Conservation (phyloP, 2,113 vertebrate genomes). For the Sebastes fasciatus region DNA sequence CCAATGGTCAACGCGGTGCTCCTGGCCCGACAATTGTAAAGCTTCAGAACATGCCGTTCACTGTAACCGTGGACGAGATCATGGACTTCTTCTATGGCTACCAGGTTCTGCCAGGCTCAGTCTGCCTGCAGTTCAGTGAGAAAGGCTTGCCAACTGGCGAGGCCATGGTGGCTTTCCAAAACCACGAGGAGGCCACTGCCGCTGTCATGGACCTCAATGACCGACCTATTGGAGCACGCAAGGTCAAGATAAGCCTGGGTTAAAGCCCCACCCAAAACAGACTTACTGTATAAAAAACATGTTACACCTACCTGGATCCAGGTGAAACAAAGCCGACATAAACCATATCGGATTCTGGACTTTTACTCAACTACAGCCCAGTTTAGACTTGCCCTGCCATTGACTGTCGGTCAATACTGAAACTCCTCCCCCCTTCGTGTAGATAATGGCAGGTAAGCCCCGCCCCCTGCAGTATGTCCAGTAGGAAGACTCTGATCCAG, state of each 20-base stretch:
- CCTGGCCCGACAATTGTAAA: constrained; percentile 92
- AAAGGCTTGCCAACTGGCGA: constrained; percentile 98
- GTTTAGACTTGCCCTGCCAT: constrained; percentile 7
- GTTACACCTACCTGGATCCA: constrained; percentile 5
- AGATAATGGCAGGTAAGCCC: constrained; percentile 56
- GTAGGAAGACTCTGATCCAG: constrained; percentile 17
- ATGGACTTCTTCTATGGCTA: constrained; percentile 99
- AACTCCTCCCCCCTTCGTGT: constrained; percentile 24
- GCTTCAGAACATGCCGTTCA: constrained; percentile 99
- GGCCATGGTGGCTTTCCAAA: constrained; percentile 99
- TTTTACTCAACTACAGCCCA: neutral
- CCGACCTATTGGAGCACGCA: constrained; percentile 96
- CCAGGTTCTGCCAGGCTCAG: constrained; percentile 95
- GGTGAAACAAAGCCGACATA: constrained; percentile 14
- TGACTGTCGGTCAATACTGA: constrained; percentile 24
- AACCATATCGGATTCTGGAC: constrained; percentile 3
- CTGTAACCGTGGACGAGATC: constrained; percentile 97
- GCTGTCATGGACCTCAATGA: constrained; percentile 98
- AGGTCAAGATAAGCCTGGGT: constrained; percentile 96
- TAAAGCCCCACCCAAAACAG: constrained; percentile 58
- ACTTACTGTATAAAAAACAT: constrained; percentile 22
- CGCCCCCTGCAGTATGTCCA: constrained; percentile 18
- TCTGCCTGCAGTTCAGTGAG: constrained; percentile 97
- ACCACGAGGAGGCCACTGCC: constrained; percentile 94
- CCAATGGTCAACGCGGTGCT: constrained; percentile 74